A percentile compares a stretch with the other conserved stretches of the same genome.
Conservation (phyloP, 2,113 vertebrate species). For the Apteryx owenii region DNA sequence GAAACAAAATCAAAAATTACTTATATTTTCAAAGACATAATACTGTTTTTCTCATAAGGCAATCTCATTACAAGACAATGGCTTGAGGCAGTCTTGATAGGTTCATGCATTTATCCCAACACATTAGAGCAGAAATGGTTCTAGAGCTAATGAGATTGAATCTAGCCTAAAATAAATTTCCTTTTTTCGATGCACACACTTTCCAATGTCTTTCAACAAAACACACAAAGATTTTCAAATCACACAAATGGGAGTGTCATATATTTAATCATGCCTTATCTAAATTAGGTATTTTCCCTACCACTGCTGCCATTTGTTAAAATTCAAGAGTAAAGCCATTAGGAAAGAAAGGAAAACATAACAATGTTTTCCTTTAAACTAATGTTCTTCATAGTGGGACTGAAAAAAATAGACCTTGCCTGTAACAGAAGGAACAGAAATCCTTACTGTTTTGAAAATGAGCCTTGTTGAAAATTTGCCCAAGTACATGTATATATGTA, state of each 20-base stretch:
- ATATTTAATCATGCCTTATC: not conserved
- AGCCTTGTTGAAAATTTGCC: no score
- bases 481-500: no score
- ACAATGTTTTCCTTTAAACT: not conserved
- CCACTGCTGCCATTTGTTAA: not conserved
- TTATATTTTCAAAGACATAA: not conserved
- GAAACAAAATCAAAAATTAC: not conserved
- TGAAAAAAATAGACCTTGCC: no score
- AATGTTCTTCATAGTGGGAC: not conserved
- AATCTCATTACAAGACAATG: not conserved
- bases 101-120: not conserved
- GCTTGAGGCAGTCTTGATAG: not conserved
- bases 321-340: not conserved
- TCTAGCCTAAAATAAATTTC: not conserved
- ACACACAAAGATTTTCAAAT: not conserved
- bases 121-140: not conserved
- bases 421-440: no score
- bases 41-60: accelerated
- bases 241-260: not conserved
- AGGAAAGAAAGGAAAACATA: not conserved
- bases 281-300: not conserved
- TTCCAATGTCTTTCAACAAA: not conserved
- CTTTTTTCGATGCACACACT: not conserved
- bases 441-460: no score
- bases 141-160: not conserved